These are phyloP conservation scores for Microtus richardsoni DNA, from an alignment of 2,113 vertebrate species.

Conservation along the genomic window DNA sequence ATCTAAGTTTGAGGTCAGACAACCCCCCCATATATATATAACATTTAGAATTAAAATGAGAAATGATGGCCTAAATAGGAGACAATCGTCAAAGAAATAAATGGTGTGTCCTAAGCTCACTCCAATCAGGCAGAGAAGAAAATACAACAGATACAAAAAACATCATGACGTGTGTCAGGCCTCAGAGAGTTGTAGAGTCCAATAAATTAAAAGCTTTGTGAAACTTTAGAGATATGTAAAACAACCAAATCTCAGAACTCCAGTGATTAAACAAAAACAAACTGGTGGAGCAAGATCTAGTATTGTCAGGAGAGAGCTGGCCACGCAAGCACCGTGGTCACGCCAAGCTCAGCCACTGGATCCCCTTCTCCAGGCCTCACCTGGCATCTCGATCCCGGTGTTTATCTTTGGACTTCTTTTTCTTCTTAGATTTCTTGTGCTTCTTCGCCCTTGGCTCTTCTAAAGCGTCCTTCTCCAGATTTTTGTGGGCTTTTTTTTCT, in stretches of 20 bases:
- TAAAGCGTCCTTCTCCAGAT: conserved; percentile 54
- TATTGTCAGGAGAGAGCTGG: background rate
- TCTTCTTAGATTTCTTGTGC: conserved; percentile 96
- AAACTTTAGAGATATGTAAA: background rate
- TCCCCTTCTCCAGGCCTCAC: conserved; percentile 82
- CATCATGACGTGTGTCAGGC: background rate
- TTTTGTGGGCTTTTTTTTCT: conserved; percentile 80
- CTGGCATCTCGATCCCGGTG: conserved; percentile 88
- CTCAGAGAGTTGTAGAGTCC: background rate
- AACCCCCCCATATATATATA: background rate
- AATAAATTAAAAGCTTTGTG: background rate
- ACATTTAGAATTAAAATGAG: background rate
- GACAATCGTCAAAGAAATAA: background rate
- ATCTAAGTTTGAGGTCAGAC: background rate
- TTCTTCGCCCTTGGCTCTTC: conserved; percentile 87
- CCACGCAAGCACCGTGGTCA: accelerated
- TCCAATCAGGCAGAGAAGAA: background rate
- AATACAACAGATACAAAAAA: background rate
- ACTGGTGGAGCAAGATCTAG: accelerated
- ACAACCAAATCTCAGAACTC: background rate
- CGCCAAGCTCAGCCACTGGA: background rate
- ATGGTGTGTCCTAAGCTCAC: background rate
- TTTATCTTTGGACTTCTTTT: conserved; percentile 95
- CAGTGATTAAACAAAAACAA: background rate
- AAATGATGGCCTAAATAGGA: background rate